Conservation (phyloP, 2,113 vertebrate species). For the Larimichthys crocea region DNA sequence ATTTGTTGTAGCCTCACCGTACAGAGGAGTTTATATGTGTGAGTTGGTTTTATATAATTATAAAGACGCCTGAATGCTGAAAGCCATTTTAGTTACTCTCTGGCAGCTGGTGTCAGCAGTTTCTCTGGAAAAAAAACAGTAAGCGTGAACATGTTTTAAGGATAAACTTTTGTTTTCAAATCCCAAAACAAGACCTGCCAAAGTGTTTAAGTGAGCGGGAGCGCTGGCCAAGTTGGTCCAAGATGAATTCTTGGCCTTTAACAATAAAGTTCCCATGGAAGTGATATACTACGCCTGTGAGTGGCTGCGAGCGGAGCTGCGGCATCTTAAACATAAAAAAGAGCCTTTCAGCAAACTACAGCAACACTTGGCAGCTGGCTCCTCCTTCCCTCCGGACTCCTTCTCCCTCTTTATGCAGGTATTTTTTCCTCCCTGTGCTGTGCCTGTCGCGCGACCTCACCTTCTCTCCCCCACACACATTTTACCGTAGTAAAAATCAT, state of each 20-base stretch:
- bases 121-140: constrained; percentile 2
- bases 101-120: constrained; percentile 10
- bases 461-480: background rate
- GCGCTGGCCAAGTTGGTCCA: background rate
- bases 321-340: constrained; percentile 41
- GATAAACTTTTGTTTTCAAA: background rate
- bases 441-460: constrained; percentile 31
- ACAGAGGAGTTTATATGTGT: background rate
- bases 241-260: constrained; percentile 24
- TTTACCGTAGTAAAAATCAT: constrained; percentile 59
- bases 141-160: background rate
- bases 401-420: constrained; percentile 24
- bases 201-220: background rate
- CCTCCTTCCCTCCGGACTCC: constrained; percentile 35
- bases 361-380: constrained; percentile 51
- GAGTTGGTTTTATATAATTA: background rate
- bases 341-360: constrained; percentile 41
- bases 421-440: constrained; percentile 13
- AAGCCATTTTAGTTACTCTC: background rate
- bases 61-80: background rate
- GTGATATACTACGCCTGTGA: constrained; percentile 9
- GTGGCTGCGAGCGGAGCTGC: constrained; percentile 24
- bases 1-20: background rate
- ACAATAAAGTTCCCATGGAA: background rate
- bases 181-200: background rate